phyloP scores from a whole-genome alignment of 2,113 vertebrate genomes.

The Heteronetta atricapilla region DNA sequence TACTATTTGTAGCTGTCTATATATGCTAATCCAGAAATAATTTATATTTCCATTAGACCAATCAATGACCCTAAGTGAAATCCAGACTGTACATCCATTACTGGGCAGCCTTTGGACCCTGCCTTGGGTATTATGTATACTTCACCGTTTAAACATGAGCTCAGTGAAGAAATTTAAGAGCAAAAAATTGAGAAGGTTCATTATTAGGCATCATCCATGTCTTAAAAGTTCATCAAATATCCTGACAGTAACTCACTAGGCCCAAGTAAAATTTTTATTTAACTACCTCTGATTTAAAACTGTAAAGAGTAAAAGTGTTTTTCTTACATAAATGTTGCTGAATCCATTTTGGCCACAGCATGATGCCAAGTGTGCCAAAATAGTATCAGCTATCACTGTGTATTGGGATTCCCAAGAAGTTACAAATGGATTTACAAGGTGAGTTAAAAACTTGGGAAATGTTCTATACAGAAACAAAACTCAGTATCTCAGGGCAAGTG shows the following conservation, averaged over 20 bases:
- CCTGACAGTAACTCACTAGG: background rate
- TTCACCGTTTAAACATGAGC: background rate
- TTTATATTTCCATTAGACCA: background rate
- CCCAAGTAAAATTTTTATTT: background rate
- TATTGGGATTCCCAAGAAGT: background rate
- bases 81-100: background rate
- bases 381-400: background rate
- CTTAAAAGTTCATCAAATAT: background rate
- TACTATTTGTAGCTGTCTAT: background rate
- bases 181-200: background rate
- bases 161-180: background rate
- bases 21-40: background rate
- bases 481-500: background rate
- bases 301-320: constrained; percentile 2
- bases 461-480: background rate
- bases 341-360: background rate
- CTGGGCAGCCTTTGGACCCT: background rate
- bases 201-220: background rate
- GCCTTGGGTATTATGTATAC: background rate
- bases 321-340: background rate
- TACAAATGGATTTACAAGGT: background rate
- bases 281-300: background rate
- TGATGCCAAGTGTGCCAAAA: background rate
- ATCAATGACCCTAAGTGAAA: background rate
- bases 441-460: background rate